Base-by-base conservation (phyloP, 2,888 invertebrate genomes). In the Cancer borealis region DNA sequence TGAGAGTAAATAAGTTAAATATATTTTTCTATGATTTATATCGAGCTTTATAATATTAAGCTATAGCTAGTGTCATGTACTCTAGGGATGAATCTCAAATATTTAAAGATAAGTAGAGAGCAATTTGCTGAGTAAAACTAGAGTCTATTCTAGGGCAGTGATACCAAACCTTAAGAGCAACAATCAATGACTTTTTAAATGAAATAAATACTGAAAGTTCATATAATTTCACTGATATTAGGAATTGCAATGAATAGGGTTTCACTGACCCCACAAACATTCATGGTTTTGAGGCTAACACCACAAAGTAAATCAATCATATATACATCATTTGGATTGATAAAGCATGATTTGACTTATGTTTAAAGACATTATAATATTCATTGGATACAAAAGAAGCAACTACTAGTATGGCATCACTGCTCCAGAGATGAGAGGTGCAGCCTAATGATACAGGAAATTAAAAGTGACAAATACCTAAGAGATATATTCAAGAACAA, bases 381-480 rank as follows among this genome's bases (percentile, higher is more conserved):
- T 26, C 26, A 10, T 73, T 0, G 10, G 73, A 73, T n/a, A 73
- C 26, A 10, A 73, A n/a, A 84, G 84, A 60, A 60, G 30, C 14
- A 30, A 30, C 14, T 39, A 39, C 39, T 17, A 12, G 39, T 39
- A 30, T 84, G 84, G 39, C 84, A 84, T 84, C 84, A 84, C 0
- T 30, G 39, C 84, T 17, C 39, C 39, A 2, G 26, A 39, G 39
- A 39, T 84, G 84, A 84, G 84, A 39, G 84, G 84, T 84, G 84
- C 84, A 10, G 84, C 84, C 84, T 84, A 84, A 84, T 84, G 39
- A 84, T 84, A 84, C 84, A 39, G 39, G 30, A 39, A 84, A 84
- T 39, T 39, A 84, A 84, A 84, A 84, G 84, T 84, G 84, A 84
- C 84, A 84, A 84, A 84, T 84, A 84, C 84, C 39, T 84, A 39